phyloP scores from a whole-genome alignment of 2,888 invertebrate species.

The Dryocosmus kuriphilus region DNA sequence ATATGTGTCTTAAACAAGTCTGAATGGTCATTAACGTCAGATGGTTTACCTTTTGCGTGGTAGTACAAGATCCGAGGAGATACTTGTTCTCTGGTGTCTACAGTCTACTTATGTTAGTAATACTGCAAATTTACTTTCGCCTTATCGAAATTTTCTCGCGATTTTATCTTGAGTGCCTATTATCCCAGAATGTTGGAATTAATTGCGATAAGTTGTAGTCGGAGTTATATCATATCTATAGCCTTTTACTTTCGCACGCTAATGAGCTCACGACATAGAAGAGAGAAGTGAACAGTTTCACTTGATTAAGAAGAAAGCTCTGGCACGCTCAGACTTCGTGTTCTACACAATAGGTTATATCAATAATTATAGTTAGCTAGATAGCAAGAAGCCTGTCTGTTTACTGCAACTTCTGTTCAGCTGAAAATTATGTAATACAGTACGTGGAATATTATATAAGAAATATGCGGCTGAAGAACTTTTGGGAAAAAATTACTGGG shows the following conservation, averaged over 20 bases:
- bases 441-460: background rate
- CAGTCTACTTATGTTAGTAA: background rate
- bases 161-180: constrained; percentile 34
- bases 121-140: constrained; percentile 30
- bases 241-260: constrained; percentile 34
- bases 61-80: background rate
- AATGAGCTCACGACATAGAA: constrained; percentile 37
- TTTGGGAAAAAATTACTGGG: too few species aligned
- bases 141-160: constrained; percentile 40
- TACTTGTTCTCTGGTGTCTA: background rate
- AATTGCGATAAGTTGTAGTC: constrained; percentile 37
- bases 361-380: constrained; percentile 18
- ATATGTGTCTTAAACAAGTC: background rate
- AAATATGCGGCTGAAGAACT: too few species aligned
- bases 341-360: constrained; percentile 25
- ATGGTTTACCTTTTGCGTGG: background rate
- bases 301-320: constrained; percentile 39
- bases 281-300: constrained; percentile 14
- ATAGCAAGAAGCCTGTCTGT: background rate
- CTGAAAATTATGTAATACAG: background rate
- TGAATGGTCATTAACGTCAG: constrained; percentile 9
- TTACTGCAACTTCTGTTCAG: constrained; percentile 2
- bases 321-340: constrained; percentile 24
- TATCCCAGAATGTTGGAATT: constrained; percentile 37
- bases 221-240: constrained; percentile 38